Conservation (phyloP, 2,113 vertebrate genomes). For the Proterorhinus semilunaris region DNA sequence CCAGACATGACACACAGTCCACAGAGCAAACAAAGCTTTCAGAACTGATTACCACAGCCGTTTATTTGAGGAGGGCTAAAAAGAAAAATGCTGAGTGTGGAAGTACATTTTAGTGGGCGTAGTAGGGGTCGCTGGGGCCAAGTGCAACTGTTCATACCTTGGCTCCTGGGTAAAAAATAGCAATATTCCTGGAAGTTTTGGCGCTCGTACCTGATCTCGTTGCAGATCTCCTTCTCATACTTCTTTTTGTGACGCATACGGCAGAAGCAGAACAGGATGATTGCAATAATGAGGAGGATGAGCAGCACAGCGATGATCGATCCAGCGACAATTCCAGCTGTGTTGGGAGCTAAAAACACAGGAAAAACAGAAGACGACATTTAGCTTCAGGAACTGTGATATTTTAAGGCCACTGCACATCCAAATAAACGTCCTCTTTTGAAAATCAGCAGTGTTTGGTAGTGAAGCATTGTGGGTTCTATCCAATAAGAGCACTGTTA, state of each 20-base stretch:
- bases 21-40: constrained; percentile 74
- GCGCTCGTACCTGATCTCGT: constrained; percentile 87
- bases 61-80: constrained; percentile 61
- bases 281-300: constrained; percentile 79
- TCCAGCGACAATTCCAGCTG: constrained; percentile 82
- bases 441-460: neutral
- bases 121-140: constrained; percentile 15
- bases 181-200: neutral
- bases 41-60: constrained; percentile 77
- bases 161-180: neutral
- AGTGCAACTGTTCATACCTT: neutral
- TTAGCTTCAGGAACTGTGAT: neutral
- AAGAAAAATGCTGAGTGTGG: constrained; percentile 63
- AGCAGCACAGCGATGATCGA: constrained; percentile 84
- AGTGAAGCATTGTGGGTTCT: neutral
- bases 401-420: no score
- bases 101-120: constrained; percentile 48
- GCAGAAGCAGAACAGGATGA: constrained; percentile 86
- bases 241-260: constrained; percentile 88
- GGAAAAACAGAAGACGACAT: neutral
- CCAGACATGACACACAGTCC: constrained; percentile 58
- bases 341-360: constrained; percentile 81
- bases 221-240: constrained; percentile 96
- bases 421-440: no score
- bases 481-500: neutral